A percentile compares a stretch with the other conserved stretches of the same genome.
phyloP scores from a whole-genome alignment of 1,140 invertebrate genomes.

The Drosophila bocqueti region DNA sequence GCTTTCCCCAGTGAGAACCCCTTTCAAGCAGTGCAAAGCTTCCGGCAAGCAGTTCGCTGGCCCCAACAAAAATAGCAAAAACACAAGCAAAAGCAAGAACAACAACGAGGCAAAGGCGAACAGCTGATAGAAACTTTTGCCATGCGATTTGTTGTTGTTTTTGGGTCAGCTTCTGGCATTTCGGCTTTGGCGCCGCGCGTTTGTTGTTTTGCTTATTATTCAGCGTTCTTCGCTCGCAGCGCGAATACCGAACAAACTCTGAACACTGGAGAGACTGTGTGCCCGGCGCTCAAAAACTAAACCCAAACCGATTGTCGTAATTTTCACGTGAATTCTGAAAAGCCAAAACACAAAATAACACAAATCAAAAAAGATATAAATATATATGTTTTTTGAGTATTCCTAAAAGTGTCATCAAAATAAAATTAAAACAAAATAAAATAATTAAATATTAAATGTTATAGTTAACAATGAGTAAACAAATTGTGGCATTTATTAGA shows the following conservation, averaged over 20 bases:
- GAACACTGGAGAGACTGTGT: conserved; percentile 51
- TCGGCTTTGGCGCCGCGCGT: conserved; percentile 47
- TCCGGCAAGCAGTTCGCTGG: conserved; percentile 16
- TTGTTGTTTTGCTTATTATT: conserved; percentile 68
- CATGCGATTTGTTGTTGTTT: conserved; percentile 28
- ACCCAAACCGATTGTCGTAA: background rate
- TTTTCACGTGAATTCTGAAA: conserved; percentile 31
- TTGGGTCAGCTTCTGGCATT: conserved; percentile 39
- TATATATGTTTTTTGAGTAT: conserved; percentile 18
- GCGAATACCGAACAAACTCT: conserved; percentile 50
- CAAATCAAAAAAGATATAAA: conserved; percentile 4
- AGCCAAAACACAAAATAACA: conserved; percentile 25
- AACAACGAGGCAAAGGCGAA: conserved; percentile 2
- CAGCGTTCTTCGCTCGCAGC: conserved; percentile 63
- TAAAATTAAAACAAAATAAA: no score
- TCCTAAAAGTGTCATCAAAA: conserved; percentile 23
- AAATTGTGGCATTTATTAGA: conserved; percentile 68
- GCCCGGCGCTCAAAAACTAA: conserved; percentile 70
- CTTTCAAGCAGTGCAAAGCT: conserved; percentile 42
- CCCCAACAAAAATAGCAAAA: conserved; percentile 11
- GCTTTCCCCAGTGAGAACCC: background rate
- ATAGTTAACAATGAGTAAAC: conserved; percentile 45
- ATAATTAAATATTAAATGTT: conserved; percentile 1
- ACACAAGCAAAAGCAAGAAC: conserved; percentile 10
- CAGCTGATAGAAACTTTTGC: conserved; percentile 37